These are phyloP conservation scores for Dipus sagitta DNA, from an alignment of 2,797 vertebrate species.

Conservation along the genomic window DNA sequence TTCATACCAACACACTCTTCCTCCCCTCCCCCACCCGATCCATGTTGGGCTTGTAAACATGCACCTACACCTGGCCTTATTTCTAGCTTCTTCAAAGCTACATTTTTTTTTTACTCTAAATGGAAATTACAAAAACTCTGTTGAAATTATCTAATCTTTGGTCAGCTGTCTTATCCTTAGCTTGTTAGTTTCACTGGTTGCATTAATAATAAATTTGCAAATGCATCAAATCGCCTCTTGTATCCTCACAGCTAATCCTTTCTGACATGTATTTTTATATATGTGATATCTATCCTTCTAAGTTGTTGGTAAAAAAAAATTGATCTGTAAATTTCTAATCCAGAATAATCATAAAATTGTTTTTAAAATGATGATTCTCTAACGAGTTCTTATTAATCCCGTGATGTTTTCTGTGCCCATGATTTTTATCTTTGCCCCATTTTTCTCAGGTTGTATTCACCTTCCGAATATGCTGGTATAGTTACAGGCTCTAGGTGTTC, in stretches of 20 bases:
- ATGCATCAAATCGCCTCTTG: neutral
- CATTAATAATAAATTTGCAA: slow-evolving; percentile 17
- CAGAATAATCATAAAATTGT: neutral
- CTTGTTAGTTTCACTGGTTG: neutral
- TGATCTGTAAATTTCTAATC: neutral
- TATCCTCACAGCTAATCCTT: neutral
- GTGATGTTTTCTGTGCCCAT: neutral
- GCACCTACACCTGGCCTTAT: neutral
- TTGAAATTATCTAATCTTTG: slow-evolving; percentile 5
- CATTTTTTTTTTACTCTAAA: neutral
- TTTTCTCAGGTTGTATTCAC: neutral
- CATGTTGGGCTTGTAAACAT: no score
- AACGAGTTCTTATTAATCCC: neutral
- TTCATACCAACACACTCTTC: no score
- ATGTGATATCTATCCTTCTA: neutral
- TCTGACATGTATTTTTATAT: neutral
- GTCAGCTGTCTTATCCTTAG: neutral
- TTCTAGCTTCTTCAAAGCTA: neutral
- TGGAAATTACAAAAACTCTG: neutral
- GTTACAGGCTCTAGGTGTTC: neutral
- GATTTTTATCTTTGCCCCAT: neutral
- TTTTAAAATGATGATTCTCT: neutral
- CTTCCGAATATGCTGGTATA: neutral
- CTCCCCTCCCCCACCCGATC: no score
- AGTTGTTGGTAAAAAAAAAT: slow-evolving; percentile 1